Base-by-base conservation (phyloP, 2,888 invertebrate genomes). In the Schizotus pectinicornis region DNA sequence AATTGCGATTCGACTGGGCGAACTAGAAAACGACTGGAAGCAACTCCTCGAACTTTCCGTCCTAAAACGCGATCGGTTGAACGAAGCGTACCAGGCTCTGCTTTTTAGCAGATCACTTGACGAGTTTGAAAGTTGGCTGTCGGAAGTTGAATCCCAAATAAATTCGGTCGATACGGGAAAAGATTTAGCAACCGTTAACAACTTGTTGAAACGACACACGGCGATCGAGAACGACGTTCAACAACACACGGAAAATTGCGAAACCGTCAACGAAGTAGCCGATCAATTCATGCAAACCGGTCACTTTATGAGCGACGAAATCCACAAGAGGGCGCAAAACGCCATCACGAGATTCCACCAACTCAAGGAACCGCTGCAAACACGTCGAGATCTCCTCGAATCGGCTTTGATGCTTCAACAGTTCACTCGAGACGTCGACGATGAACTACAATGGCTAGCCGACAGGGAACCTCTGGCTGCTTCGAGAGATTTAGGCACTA, bases 81-180 rank as follows among this genome's bases (percentile, higher is more conserved):
- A 91, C 67, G 94, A 97, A 76, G 95, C 97, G 0, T 92, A 95
- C 79, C 93, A 95, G 78, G 96, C 95, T 0, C 79, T 95, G 8
- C 84, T 94, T 41, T 96, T 94, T 77, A 89, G 91, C 51, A 86
- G 97, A 5, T 92, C 91, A 0, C 81, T 98, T 51, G 97, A 97
- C 70, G 98, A 98, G 80, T 90, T 98, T 75, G 92, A 94, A 70
- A 83, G 87, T 8, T 98, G 98, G 97, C 89, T 97, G 79, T 94
- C 94, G 69, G 96, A 96, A 55, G 84, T 90, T 0, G 94, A 95
- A 78, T 82, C 83, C 9, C 91, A 92, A 67, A 57, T 74, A 2
- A 84, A 86, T 64, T 88, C 89, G 0, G 88, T 87, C 67, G 91
- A 92, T 74, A 88, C 88, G 67, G 98, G 97, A 56, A 92, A 92